Percentiles rank a stretch among this genome's conserved stretches.
These are phyloP conservation scores for Eubucco bourcierii DNA, from an alignment of 2,113 vertebrate genomes.

Conservation along the genomic window DNA sequence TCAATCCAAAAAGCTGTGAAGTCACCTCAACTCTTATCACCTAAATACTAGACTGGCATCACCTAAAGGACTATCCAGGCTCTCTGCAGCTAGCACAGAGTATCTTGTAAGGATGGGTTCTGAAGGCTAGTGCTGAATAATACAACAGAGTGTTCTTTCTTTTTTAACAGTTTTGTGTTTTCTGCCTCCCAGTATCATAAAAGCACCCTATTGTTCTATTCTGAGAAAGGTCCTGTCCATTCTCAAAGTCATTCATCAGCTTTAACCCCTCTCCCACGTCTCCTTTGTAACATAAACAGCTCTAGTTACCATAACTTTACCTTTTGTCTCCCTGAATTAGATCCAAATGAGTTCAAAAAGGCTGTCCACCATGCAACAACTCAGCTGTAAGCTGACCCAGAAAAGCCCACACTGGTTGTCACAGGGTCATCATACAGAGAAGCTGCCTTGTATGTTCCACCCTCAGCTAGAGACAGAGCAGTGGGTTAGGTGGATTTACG, in stretches of 20 bases:
- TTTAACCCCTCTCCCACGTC: conserved; percentile 37
- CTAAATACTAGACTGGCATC: not conserved
- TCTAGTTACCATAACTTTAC: conserved; percentile 52
- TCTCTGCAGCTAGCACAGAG: not conserved
- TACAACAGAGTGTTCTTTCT: conserved; percentile 49
- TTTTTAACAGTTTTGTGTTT: conserved; percentile 60
- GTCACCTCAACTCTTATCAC: not conserved
- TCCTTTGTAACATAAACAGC: conserved; percentile 47
- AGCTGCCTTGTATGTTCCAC: not conserved
- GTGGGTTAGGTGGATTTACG: not conserved
- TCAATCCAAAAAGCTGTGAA: not conserved
- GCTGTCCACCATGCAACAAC: not conserved
- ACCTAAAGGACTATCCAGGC: not conserved
- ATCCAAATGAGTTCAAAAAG: conserved; percentile 47
- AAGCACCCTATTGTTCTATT: conserved; percentile 51
- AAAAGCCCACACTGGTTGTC: not conserved
- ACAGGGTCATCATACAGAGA: not conserved
- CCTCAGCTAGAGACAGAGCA: not conserved
- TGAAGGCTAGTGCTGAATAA: conserved; percentile 6
- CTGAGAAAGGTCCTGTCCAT: conserved; percentile 56
- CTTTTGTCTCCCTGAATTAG: conserved; percentile 39
- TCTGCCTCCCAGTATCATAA: conserved; percentile 45
- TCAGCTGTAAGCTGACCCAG: not conserved
- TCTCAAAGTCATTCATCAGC: conserved; percentile 52
- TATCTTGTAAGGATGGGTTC: not conserved